A percentile compares a stretch with the other conserved stretches of the same genome.
These are phyloP conservation scores for Drosophila obscura DNA, from an alignment of 1,140 invertebrate species.

Conservation along the genomic window DNA sequence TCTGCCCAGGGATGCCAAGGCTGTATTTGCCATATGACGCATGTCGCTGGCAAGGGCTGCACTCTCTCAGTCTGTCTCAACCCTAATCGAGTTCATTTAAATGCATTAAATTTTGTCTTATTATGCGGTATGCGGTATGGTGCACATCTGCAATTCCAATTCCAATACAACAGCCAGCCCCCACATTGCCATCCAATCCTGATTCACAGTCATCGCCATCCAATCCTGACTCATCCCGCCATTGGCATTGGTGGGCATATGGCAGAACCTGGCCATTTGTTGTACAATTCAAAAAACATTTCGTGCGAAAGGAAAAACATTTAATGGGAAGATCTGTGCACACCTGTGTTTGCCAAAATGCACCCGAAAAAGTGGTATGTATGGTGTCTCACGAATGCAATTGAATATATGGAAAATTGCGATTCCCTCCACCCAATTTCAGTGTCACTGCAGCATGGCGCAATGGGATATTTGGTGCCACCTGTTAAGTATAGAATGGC, in stretches of 20 bases:
- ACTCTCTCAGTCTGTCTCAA: neutral
- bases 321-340: constrained; percentile 42
- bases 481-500: too few species aligned
- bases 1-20: constrained; percentile 5
- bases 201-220: neutral
- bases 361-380: too few species aligned
- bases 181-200: neutral
- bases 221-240: constrained; percentile 21
- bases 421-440: too few species aligned
- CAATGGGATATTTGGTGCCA: too few species aligned
- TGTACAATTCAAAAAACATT: constrained; percentile 58
- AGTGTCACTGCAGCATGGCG: too few species aligned
- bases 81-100: constrained; percentile 74
- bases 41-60: constrained; percentile 27
- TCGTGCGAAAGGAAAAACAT: constrained; percentile 24
- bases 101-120: constrained; percentile 64
- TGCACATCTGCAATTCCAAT: constrained; percentile 35
- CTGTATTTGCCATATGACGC: constrained; percentile 51
- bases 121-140: constrained; percentile 36
- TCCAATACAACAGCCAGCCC: neutral
- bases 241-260: constrained; percentile 45
- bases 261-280: constrained; percentile 62
- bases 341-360: neutral
- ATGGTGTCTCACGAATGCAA: too few species aligned
- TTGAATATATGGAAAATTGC: too few species aligned